Evolutionary conservation across 2,888 invertebrate genomes (phyloP).

Genomic region (Panopea generosa): DNA sequence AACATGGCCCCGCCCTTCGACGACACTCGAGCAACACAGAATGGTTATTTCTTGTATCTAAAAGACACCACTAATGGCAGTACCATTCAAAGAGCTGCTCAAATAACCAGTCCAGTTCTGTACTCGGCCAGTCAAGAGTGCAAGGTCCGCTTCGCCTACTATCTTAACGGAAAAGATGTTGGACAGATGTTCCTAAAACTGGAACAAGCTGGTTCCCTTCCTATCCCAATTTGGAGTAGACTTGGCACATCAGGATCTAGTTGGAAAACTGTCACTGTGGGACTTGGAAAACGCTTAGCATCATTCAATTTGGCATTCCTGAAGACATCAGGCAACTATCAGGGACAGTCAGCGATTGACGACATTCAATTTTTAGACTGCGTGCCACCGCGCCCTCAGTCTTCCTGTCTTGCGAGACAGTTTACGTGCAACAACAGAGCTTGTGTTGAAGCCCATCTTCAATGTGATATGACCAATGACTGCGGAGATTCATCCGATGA

Average conservation of each 20-base stretch:
- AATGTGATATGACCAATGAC: slow-evolving; percentile 77
- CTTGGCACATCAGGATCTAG: slow-evolving; percentile 42
- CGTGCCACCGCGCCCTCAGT: slow-evolving; percentile 61
- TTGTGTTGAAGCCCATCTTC: slow-evolving; percentile 69
- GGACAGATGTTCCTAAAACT: slow-evolving; percentile 69
- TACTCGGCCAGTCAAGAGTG: slow-evolving; percentile 73
- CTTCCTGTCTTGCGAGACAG: slow-evolving; percentile 54
- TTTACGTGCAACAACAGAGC: slow-evolving; percentile 76
- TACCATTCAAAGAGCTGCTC: slow-evolving; percentile 63
- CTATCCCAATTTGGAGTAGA: slow-evolving; percentile 57
- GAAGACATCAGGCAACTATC: slow-evolving; percentile 58
- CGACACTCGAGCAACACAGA: slow-evolving; percentile 67
- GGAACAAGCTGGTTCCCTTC: slow-evolving; percentile 52
- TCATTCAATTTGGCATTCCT: slow-evolving; percentile 72
- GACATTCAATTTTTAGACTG: slow-evolving; percentile 76
- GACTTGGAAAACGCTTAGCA: slow-evolving; percentile 71
- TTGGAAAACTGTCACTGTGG: slow-evolving; percentile 74
- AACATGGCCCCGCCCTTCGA: slow-evolving; percentile 72
- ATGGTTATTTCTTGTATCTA: slow-evolving; percentile 78
- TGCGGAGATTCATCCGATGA: slow-evolving; percentile 80
- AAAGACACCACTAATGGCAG: slow-evolving; percentile 65
- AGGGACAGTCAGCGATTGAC: slow-evolving; percentile 81
- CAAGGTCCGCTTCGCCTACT: slow-evolving; percentile 76
- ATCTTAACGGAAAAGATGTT: slow-evolving; percentile 67
- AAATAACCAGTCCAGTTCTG: slow-evolving; percentile 68